Evolutionary conservation across 2,888 invertebrate species (phyloP).

Genomic region (Phortica okadai): DNA sequence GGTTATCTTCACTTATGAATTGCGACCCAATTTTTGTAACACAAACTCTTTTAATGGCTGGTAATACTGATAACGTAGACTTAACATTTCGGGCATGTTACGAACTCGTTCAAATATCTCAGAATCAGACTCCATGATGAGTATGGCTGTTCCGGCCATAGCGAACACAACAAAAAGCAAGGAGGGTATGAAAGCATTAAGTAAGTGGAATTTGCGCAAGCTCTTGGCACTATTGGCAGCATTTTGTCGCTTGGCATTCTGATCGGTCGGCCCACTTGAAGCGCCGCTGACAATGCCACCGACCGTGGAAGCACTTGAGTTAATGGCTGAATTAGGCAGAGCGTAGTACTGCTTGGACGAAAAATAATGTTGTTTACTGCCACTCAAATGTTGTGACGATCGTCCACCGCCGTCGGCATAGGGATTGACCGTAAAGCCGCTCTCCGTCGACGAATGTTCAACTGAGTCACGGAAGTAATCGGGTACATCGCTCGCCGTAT

Average conservation of each 20-base stretch:
- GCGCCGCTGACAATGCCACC: slow-evolving; percentile 35
- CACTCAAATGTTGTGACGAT: slow-evolving; percentile 53
- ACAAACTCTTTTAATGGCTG: slow-evolving; percentile 85
- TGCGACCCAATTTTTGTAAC: slow-evolving; percentile 64
- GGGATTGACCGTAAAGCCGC: slow-evolving; percentile 78
- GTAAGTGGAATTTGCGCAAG: slow-evolving; percentile 80
- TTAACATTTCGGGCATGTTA: slow-evolving; percentile 86
- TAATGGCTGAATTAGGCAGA: slow-evolving; percentile 63
- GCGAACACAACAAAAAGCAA: slow-evolving; percentile 85
- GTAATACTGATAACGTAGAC: slow-evolving; percentile 88
- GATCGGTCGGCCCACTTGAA: slow-evolving; percentile 12
- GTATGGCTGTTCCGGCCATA: slow-evolving; percentile 82
- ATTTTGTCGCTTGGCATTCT: slow-evolving; percentile 52
- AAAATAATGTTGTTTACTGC: slow-evolving; percentile 61
- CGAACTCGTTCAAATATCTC: slow-evolving; percentile 83
- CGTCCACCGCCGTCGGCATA: slow-evolving; percentile 56
- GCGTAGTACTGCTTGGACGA: slow-evolving; percentile 60
- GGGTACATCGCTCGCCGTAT: slow-evolving; percentile 68
- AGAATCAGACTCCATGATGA: slow-evolving; percentile 88
- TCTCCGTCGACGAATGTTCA: slow-evolving; percentile 88
- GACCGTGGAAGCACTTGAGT: slow-evolving; percentile 57
- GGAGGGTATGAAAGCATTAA: slow-evolving; percentile 87
- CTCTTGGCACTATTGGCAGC: slow-evolving; percentile 72
- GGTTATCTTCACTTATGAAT: slow-evolving; percentile 47
- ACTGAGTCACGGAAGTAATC: slow-evolving; percentile 84